A percentile compares a stretch with the other conserved stretches of the same genome.
Conservation (phyloP, 2,888 invertebrate species). For the Spisula solida region DNA sequence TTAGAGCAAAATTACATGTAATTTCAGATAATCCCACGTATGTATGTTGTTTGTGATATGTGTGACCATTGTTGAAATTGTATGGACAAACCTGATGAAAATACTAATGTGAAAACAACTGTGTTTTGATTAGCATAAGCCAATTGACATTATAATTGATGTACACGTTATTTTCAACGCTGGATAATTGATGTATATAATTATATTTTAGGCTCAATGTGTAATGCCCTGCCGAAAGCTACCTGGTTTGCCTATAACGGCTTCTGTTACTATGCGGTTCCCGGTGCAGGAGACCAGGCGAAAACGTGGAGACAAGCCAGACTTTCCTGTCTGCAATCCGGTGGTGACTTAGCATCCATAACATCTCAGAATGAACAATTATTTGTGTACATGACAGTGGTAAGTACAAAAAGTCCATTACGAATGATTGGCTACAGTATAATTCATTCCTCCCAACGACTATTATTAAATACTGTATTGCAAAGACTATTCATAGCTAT, state of each 20-base stretch:
- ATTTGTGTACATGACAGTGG: slow-evolving; percentile 75
- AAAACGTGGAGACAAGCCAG: slow-evolving; percentile 75
- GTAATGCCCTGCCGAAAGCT: neutral
- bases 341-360: slow-evolving; percentile 77
- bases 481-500: too few relatives aligned
- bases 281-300: slow-evolving; percentile 71
- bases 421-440: neutral
- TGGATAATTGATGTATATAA: too few relatives aligned
- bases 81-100: too few relatives aligned
- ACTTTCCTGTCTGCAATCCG: slow-evolving; percentile 65
- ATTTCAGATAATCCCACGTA: too few relatives aligned
- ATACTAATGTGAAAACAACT: too few relatives aligned
- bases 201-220: neutral
- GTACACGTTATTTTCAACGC: neutral
- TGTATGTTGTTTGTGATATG: too few relatives aligned
- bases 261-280: slow-evolving; percentile 69
- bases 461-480: neutral
- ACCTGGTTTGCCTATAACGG: slow-evolving; percentile 66
- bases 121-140: too few relatives aligned
- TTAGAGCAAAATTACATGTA: too few relatives aligned
- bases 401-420: slow-evolving; percentile 28
- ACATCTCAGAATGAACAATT: slow-evolving; percentile 71
- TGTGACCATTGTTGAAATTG: too few relatives aligned
- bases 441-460: neutral
- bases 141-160: too few relatives aligned